phyloP scores from a whole-genome alignment of 1,140 invertebrate species.

The Lucilia cuprina region DNA sequence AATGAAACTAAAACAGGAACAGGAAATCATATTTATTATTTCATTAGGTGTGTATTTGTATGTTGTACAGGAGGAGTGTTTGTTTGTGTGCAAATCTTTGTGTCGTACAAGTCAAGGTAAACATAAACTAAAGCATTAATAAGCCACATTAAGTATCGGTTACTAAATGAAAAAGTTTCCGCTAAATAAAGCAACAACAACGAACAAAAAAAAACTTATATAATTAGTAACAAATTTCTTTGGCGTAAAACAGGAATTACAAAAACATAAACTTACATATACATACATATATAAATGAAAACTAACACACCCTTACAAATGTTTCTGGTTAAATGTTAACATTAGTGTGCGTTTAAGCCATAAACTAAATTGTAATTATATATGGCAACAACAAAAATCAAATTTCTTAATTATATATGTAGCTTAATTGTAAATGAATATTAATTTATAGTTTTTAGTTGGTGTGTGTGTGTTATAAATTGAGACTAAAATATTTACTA shows the following conservation, averaged over 20 bases:
- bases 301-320: background rate
- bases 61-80: background rate
- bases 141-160: background rate
- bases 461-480: no score
- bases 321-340: background rate
- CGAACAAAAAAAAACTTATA: background rate
- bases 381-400: no score
- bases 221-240: background rate
- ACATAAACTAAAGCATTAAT: background rate
- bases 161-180: background rate
- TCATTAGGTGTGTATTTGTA: background rate
- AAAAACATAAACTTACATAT: no score
- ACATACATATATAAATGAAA: no score
- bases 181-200: background rate
- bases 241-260: background rate
- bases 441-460: no score
- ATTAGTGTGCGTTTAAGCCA: background rate
- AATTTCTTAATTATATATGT: no score
- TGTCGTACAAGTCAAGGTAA: background rate
- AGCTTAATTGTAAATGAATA: no score
- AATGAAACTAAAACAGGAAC: background rate
- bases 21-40: conserved; percentile 6
- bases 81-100: background rate
- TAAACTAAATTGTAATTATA: background rate
- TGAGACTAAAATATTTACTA: no score